These are phyloP conservation scores for Plemyria rubiginata DNA, from an alignment of 2,888 invertebrate species.

Conservation along the genomic window DNA sequence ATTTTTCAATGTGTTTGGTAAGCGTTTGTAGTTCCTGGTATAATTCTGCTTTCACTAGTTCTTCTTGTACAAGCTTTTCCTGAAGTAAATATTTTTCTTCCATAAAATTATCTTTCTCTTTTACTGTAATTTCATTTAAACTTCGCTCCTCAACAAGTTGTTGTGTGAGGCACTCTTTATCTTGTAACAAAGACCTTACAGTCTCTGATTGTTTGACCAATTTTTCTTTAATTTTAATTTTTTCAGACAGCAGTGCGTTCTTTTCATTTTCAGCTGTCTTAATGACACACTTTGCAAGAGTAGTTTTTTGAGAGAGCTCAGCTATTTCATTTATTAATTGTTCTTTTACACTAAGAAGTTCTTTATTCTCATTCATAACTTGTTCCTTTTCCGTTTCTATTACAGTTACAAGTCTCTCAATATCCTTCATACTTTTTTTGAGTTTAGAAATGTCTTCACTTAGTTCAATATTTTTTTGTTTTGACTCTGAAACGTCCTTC, in stretches of 20 bases:
- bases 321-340: slow-evolving; percentile 20
- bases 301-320: slow-evolving; percentile 23
- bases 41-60: slow-evolving; percentile 21
- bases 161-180: slow-evolving; percentile 55
- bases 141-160: slow-evolving; percentile 56
- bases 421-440: slow-evolving; percentile 36
- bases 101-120: slow-evolving; percentile 48
- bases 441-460: slow-evolving; percentile 29
- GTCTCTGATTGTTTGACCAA: slow-evolving; percentile 42
- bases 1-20: slow-evolving; percentile 10
- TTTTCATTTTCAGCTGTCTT: slow-evolving; percentile 46
- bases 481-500: slow-evolving; percentile 17
- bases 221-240: slow-evolving; percentile 37
- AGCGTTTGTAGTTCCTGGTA: slow-evolving; percentile 29
- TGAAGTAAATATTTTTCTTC: slow-evolving; percentile 45
- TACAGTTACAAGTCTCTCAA: slow-evolving; percentile 33
- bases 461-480: slow-evolving; percentile 25
- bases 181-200: slow-evolving; percentile 39
- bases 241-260: slow-evolving; percentile 32
- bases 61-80: slow-evolving; percentile 30
- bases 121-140: slow-evolving; percentile 49
- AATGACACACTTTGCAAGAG: slow-evolving; percentile 47
- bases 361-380: slow-evolving; percentile 19
- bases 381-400: slow-evolving; percentile 37
- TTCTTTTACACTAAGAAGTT: slow-evolving; percentile 24